Evolutionary conservation across 2,113 vertebrate genomes (phyloP).

Genomic region (Arizona elegans): DNA sequence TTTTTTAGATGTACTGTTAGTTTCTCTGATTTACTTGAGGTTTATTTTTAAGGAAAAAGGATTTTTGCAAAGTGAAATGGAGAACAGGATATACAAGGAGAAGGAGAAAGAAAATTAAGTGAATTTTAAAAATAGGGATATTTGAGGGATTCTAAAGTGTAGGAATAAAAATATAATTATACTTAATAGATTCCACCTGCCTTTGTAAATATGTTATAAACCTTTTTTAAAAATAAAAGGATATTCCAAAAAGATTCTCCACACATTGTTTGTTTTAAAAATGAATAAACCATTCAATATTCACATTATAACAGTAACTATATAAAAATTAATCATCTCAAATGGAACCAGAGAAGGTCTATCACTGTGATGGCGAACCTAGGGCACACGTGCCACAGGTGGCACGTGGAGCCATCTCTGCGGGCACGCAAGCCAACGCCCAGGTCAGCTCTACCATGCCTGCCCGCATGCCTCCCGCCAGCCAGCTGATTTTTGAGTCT

Average conservation of each 20-base stretch:
- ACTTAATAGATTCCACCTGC: neutral
- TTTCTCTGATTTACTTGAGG: neutral
- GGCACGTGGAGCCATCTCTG: too few species aligned
- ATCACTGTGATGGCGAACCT: neutral
- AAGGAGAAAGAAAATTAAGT: neutral
- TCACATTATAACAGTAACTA: neutral
- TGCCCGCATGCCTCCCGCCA: too few species aligned
- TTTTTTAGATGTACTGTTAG: neutral
- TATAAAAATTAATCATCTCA: neutral
- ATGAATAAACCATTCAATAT: neutral
- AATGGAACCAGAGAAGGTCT: neutral
- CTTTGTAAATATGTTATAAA: neutral
- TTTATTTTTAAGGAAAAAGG: neutral
- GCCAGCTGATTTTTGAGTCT: too few species aligned
- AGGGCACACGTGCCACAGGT: too few species aligned
- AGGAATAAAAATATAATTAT: neutral
- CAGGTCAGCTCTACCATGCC: too few species aligned
- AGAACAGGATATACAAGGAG: neutral
- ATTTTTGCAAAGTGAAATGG: neutral
- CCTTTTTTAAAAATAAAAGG: neutral
- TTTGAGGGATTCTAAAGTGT: neutral
- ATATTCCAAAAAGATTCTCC: neutral
- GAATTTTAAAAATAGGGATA: neutral
- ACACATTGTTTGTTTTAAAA: neutral
- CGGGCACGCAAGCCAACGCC: too few species aligned